phyloP scores from a whole-genome alignment of 2,113 vertebrate genomes.

The Gobiocypris rarus region DNA sequence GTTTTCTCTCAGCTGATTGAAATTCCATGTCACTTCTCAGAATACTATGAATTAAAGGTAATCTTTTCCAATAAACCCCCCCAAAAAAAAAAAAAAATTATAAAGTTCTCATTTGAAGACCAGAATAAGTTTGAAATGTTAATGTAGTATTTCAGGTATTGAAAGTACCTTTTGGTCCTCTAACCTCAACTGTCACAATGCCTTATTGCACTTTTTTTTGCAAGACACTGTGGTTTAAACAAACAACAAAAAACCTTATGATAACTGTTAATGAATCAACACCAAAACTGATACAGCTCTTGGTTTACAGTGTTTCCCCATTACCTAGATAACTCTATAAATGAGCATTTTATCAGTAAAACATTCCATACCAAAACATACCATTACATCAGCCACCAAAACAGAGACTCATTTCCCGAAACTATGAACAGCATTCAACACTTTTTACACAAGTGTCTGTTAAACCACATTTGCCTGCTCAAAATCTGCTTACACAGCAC shows the following conservation, averaged over 20 bases:
- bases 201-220: neutral
- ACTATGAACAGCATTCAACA: constrained; percentile 2
- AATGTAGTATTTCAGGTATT: neutral
- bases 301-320: neutral
- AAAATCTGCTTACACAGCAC: neutral
- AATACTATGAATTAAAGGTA: neutral
- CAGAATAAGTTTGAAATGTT: neutral
- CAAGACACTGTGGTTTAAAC: neutral
- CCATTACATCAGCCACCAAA: constrained; percentile 22
- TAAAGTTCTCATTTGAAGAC: neutral
- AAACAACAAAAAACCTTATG: neutral
- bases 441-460: constrained; percentile 5
- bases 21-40: neutral
- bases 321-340: neutral
- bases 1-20: neutral
- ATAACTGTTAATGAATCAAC: neutral
- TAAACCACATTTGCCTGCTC: neutral
- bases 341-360: neutral
- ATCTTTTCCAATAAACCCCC: no score
- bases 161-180: neutral
- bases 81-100: neutral
- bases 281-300: neutral
- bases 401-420: constrained; percentile 14
- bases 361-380: constrained; percentile 6
- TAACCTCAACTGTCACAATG: neutral